Evolutionary conservation across 2,888 invertebrate species (phyloP).

Genomic region (Phanerotoma sp.): DNA sequence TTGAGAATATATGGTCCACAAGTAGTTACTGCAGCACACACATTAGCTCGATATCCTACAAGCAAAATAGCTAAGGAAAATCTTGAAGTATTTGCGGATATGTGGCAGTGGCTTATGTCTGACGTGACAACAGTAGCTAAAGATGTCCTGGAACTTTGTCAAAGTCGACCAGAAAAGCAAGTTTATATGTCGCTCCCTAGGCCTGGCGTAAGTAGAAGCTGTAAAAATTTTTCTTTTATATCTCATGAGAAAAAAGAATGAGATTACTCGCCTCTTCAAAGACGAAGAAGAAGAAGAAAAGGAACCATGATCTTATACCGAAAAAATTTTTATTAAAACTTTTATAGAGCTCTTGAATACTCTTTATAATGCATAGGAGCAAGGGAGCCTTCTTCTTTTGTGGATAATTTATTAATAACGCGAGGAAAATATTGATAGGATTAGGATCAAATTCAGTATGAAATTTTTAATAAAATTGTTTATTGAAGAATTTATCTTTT

Average conservation of each 20-base stretch:
- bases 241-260: too few species aligned
- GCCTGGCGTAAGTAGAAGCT: conserved; percentile 76
- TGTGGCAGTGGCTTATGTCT: conserved; percentile 92
- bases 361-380: too few species aligned
- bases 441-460: too few species aligned
- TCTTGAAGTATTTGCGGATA: conserved; percentile 90
- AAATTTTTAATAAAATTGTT: too few species aligned
- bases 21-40: conserved; percentile 90
- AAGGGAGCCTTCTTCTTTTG: too few species aligned
- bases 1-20: conserved; percentile 94
- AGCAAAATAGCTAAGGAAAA: conserved; percentile 97
- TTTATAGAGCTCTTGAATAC: too few species aligned
- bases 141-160: conserved; percentile 81
- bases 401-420: too few species aligned
- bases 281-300: too few species aligned
- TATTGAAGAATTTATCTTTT: too few species aligned
- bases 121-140: conserved; percentile 90
- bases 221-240: not conserved
- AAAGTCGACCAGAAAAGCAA: conserved; percentile 69
- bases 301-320: not conserved
- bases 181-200: conserved; percentile 93
- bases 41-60: conserved; percentile 85
- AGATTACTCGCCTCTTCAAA: too few species aligned
- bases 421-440: too few species aligned
- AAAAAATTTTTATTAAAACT: not conserved